Evolutionary conservation across 2,888 invertebrate genomes (phyloP).

Genomic region (Escarpia spicata): DNA sequence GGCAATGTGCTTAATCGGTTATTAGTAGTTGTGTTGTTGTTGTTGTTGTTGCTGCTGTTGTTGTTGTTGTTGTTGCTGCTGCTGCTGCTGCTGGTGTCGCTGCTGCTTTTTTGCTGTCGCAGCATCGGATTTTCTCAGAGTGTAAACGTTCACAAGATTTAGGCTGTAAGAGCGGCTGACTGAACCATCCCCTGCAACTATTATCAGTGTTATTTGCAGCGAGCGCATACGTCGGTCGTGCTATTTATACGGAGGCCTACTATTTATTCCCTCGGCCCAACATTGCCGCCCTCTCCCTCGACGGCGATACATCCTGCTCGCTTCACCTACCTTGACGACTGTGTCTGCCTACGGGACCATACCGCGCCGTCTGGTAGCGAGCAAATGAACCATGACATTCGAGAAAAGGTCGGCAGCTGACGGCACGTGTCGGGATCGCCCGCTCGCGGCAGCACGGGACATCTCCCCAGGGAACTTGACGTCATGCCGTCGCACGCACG

Average conservation of each 20-base stretch:
- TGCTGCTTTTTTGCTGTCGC: not conserved
- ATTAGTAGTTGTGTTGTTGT: not conserved
- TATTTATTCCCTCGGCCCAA: not conserved
- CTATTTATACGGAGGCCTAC: not conserved
- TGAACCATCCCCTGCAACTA: not conserved
- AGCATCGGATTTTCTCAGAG: not conserved
- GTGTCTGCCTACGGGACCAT: not conserved
- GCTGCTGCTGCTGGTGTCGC: not conserved
- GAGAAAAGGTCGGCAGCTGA: conserved; percentile 7
- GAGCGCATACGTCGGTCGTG: not conserved
- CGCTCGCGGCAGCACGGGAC: not conserved
- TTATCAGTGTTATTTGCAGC: not conserved
- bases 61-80: not conserved
- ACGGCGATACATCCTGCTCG: not conserved
- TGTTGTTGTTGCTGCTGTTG: not conserved
- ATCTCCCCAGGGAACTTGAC: not conserved
- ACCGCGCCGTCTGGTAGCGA: not conserved
- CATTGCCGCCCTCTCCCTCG: not conserved
- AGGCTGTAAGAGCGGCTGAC: too few species aligned
- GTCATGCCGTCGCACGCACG: not conserved
- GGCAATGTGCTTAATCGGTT: not conserved
- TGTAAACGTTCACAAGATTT: too few species aligned
- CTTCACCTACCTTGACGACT: not conserved
- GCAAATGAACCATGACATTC: not conserved
- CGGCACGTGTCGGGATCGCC: not conserved